phyloP scores from a whole-genome alignment of 2,797 vertebrate genomes.

The Anabas testudineus region DNA sequence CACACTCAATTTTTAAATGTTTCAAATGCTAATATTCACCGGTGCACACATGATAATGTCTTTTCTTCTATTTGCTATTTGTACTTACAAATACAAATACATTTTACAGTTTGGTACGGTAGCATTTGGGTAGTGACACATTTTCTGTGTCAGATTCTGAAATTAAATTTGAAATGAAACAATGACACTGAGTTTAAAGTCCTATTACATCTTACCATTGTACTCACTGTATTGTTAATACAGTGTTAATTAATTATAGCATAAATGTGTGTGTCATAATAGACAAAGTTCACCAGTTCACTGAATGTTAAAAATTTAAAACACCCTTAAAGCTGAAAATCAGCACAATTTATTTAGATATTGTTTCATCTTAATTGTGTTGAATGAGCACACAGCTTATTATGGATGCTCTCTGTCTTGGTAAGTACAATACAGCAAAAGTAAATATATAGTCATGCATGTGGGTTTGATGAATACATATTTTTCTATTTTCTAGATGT shows the following conservation, averaged over 20 bases:
- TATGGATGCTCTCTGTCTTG: too few species aligned
- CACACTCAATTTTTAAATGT: neutral
- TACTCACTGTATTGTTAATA: too few species aligned
- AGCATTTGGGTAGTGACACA: neutral
- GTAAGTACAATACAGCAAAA: too few species aligned
- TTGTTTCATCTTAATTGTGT: neutral
- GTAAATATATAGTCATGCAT: too few species aligned
- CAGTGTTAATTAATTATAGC: too few species aligned
- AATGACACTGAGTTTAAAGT: neutral
- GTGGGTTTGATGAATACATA: neutral
- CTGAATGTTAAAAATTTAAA: neutral
- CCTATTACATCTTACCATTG: too few species aligned
- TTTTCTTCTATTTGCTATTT: neutral
- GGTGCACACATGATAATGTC: too few species aligned
- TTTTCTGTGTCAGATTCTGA: slow-evolving; percentile 3
- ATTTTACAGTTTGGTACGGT: neutral
- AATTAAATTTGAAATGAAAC: slow-evolving; percentile 1
- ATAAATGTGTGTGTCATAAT: too few species aligned
- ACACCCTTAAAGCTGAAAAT: neutral
- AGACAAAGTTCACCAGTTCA: neutral
- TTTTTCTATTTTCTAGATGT: neutral
- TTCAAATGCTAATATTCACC: neutral
- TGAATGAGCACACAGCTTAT: too few species aligned
- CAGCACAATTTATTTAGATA: neutral
- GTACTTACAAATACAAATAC: neutral